These are phyloP conservation scores for Rhizoglyphus robini DNA, from an alignment of 1,140 invertebrate species.

Conservation along the genomic window DNA sequence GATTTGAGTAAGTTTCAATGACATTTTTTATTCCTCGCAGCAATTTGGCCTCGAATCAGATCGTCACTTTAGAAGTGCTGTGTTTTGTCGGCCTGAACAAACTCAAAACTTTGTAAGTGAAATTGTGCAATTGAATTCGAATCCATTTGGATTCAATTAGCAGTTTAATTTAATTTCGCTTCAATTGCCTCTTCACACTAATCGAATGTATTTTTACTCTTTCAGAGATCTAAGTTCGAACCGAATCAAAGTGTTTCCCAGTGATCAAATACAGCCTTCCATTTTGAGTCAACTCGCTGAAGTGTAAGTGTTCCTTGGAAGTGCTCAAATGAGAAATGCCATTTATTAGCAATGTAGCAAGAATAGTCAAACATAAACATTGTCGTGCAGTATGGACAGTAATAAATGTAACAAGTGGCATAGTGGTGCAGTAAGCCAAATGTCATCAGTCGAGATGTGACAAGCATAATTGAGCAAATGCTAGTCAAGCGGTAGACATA, in stretches of 20 bases:
- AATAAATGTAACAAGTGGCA: too few species aligned
- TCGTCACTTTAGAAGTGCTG: neutral
- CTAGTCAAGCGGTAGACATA: neutral
- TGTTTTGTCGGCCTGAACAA: neutral
- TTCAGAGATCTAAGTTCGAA: slow-evolving; percentile 3
- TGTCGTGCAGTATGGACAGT: too few species aligned
- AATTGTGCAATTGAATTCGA: neutral
- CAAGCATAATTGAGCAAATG: neutral
- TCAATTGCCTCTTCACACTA: too few species aligned
- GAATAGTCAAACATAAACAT: too few species aligned
- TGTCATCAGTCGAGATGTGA: neutral
- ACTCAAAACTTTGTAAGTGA: neutral
- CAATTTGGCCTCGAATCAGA: neutral
- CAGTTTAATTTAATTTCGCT: too few species aligned
- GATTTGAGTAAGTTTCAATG: neutral
- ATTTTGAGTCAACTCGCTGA: neutral
- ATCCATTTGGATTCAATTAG: too few species aligned
- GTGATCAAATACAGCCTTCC: neutral
- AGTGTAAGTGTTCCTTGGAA: neutral
- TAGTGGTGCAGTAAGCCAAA: too few species aligned
- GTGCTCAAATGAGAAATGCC: too few species aligned
- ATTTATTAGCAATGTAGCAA: too few species aligned
- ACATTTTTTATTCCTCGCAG: neutral
- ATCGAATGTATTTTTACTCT: neutral
- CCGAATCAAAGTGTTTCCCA: slow-evolving; percentile 8